Evolutionary conservation across 1,140 invertebrate genomes (phyloP), one percentile per base, ranked within the genome.

Genomic region (Papilio polyxenes): DNA sequence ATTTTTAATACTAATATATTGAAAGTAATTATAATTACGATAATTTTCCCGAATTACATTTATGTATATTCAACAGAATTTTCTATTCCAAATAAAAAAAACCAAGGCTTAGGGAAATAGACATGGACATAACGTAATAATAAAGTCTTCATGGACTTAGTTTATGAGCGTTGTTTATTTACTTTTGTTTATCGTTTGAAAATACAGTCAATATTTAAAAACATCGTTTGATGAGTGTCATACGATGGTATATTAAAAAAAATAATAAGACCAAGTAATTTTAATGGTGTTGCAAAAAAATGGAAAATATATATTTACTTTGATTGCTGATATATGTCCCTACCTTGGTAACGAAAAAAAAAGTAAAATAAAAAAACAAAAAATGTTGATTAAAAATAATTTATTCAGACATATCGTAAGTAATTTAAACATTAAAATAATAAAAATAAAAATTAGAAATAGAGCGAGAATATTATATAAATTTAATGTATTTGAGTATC

Each of bases 401-500:
- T 80, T 80, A 80, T 80, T 80, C n/a, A 44, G 59, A 80, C 37
- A 79, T 51, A 23, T 78, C 75, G 62, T 59, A 77, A 77, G 75
- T 78, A 80, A 80, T 80, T 80, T 80, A 40, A 65, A 80, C 59
- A 80, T 80, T 49, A 80, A 78, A 44, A 78, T 37, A 77, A 56
- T 80, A 80, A 78, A 31, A 56, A 80, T 80, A 69, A 48, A 48
- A 49, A 65, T 80, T 80, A 80, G 62, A 80, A 80, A 69, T 23
- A 48, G 20, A 23, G 48, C 23, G 23, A 51, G 44, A 23, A 76
- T 76, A 76, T 76, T 31, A 51, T 75, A 65, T 72, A 37, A 40
- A 79, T 59, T 79, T 80, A 80, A 80, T 80, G 78, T 10, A 69
- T 49, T 80, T 80, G 78, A 80, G 59, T 80, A 80, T 80, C 78